Percentiles rank a stretch among this genome's conserved stretches.
These are phyloP conservation scores for Pao palembangensis DNA, from an alignment of 2,113 vertebrate genomes.

Conservation along the genomic window DNA sequence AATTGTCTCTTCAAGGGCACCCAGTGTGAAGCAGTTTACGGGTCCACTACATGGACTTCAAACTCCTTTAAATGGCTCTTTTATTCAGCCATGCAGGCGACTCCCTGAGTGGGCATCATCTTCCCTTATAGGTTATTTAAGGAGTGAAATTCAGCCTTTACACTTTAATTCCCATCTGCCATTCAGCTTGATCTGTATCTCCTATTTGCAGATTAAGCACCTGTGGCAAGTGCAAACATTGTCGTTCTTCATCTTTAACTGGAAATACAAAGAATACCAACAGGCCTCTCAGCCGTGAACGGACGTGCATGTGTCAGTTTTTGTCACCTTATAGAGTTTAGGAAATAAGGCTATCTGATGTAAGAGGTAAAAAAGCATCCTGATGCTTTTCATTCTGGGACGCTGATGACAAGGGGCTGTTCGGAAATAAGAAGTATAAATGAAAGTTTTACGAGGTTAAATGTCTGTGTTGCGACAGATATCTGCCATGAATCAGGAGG, in stretches of 20 bases:
- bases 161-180: slow-evolving; percentile 52
- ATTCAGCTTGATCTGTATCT: slow-evolving; percentile 55
- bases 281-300: slow-evolving; percentile 9
- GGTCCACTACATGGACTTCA: slow-evolving; percentile 4
- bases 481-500: slow-evolving; percentile 24
- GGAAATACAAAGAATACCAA: slow-evolving; percentile 45
- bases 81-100: neutral
- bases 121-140: no score
- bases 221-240: slow-evolving; percentile 58
- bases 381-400: slow-evolving; percentile 3
- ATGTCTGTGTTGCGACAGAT: slow-evolving; percentile 16
- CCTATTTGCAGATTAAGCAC: slow-evolving; percentile 58
- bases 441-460: slow-evolving; percentile 1
- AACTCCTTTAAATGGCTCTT: slow-evolving; percentile 7
- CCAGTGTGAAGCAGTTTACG: slow-evolving; percentile 1
- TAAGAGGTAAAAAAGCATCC: neutral
- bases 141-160: slow-evolving; percentile 33
- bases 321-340: slow-evolving; percentile 7
- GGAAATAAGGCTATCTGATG: neutral
- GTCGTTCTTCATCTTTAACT: slow-evolving; percentile 55
- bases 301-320: neutral
- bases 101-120: slow-evolving; percentile 7
- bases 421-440: neutral
- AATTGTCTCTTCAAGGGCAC: slow-evolving; percentile 28
- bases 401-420: neutral